Base-by-base conservation (phyloP, 2,113 vertebrate species). In the Lagopus leucura region DNA sequence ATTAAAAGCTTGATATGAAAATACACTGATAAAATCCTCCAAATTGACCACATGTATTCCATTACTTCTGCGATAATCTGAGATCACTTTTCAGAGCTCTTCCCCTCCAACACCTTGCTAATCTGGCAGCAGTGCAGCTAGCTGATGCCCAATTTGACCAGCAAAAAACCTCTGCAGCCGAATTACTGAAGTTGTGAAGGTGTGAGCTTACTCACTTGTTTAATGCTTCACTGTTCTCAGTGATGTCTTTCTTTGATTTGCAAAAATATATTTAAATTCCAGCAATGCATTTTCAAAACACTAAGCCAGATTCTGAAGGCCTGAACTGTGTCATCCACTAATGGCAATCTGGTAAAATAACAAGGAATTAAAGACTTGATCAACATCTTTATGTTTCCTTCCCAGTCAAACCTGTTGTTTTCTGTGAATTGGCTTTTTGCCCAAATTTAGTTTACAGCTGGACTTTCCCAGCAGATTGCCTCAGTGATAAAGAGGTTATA, bases 401-500 rank as follows among this genome's bases (percentile, higher is more conserved):
- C 32, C 24, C 45, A 82, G 2, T 5, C 48, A 90, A 73, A 85
- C 13, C 34, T 79, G 14, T 64, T 75, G 40, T 70, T 84, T 87
- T 90, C 67, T 36, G n/a, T 87, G 67, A 84, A 79, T 32, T 52
- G 27, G 50, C 10, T 69, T 93, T 95, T 89, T 52, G 24, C 30
- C 81, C 16, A 2, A 52, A 50, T 70, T 87, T 75, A 95, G 80
- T 60, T 74, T 84, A 50, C 52, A 72, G 73, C 67, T 93, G 94
- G 69, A 81, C 88, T 95, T 84, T 88, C 73, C 76, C 90, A 80
- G 80, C 76, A 94, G 36, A 75, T 25, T 50, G 64, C 88, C 72
- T 64, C 72, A 43, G 75, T 54, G 25, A 69, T 72, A 90, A 89
- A 38, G 13, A 58, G 67, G 80, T 80, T 58, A 88, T 52, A 15